A percentile compares a stretch with the other conserved stretches of the same genome.
Conservation (phyloP, 2,888 invertebrate genomes). For the Desoria tigrina region DNA sequence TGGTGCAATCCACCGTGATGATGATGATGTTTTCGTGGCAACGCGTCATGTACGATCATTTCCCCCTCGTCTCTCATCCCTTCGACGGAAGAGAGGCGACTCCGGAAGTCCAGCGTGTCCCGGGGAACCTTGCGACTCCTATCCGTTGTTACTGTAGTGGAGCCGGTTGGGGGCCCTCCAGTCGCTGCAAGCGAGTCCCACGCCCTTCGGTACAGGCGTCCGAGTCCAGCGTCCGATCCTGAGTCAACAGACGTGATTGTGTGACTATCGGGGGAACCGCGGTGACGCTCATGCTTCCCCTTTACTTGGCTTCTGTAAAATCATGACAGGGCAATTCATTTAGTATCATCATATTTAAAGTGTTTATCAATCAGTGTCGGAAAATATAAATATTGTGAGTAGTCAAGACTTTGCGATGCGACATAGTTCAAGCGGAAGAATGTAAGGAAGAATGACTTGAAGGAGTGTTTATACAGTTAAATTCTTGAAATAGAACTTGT, state of each 20-base stretch:
- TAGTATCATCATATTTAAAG: not conserved
- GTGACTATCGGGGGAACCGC: constrained; percentile 85
- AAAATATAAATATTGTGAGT: too few relatives aligned
- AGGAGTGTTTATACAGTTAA: too few relatives aligned
- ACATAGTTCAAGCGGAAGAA: too few relatives aligned
- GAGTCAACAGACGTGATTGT: constrained; percentile 88
- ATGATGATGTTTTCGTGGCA: constrained; percentile 67
- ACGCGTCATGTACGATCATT: constrained; percentile 57
- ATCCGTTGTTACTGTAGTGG: constrained; percentile 47
- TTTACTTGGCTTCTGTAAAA: constrained; percentile 64
- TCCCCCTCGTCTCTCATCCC: constrained; percentile 56
- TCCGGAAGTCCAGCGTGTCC: constrained; percentile 66
- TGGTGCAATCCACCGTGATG: constrained; percentile 67
- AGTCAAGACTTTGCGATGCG: too few relatives aligned
- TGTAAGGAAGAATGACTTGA: too few relatives aligned
- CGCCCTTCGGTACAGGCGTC: constrained; percentile 81
- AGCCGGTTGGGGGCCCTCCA: constrained; percentile 50
- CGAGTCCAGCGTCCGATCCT: constrained; percentile 77
- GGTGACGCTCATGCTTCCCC: constrained; percentile 85
- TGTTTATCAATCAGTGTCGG: constrained; percentile 3
- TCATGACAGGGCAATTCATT: not conserved
- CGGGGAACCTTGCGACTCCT: constrained; percentile 59
- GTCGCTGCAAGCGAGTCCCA: constrained; percentile 85
- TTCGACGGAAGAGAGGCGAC: constrained; percentile 55
- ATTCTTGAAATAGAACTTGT: too few relatives aligned